These are phyloP conservation scores for Apeira syringaria DNA, from an alignment of 2,888 invertebrate species.

Conservation along the genomic window DNA sequence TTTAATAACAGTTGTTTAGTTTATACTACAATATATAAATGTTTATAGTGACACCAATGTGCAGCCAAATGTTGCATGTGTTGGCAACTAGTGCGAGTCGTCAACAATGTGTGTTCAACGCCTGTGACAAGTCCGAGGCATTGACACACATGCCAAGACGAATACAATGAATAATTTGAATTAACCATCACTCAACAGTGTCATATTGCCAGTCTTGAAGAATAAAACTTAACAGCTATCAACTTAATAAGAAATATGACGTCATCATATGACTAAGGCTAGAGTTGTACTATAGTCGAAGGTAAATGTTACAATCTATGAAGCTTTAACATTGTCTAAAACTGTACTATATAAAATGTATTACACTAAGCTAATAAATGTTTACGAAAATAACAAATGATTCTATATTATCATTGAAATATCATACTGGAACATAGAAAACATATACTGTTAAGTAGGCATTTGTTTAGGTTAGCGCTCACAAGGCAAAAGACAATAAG, in stretches of 20 bases:
- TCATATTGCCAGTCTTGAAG: conserved; percentile 56
- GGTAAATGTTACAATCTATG: conserved; percentile 32
- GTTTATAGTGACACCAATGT: conserved; percentile 56
- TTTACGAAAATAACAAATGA: conserved; percentile 22
- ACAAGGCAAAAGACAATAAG: background rate
- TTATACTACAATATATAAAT: conserved; percentile 31
- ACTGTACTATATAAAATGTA: conserved; percentile 45
- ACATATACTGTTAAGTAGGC: conserved; percentile 18
- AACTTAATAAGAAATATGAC: conserved; percentile 29
- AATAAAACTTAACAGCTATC: conserved; percentile 48
- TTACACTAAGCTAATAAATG: conserved; percentile 34
- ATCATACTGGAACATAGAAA: conserved; percentile 55
- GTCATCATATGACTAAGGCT: conserved; percentile 69
- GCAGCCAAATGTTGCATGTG: conserved; percentile 62
- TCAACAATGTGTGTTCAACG: conserved; percentile 55
- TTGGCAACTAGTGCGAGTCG: conserved; percentile 57
- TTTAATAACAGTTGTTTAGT: conserved; percentile 9
- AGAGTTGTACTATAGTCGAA: conserved; percentile 73
- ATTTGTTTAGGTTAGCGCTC: conserved; percentile 1
- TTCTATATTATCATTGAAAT: conserved; percentile 48
- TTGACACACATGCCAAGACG: conserved; percentile 56
- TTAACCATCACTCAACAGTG: conserved; percentile 45
- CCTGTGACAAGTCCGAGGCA: conserved; percentile 54
- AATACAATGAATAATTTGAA: conserved; percentile 41
- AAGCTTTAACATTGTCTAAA: conserved; percentile 47